Percentiles rank a stretch among this genome's conserved stretches.
phyloP scores from a whole-genome alignment of 64 coral and sea anemone genomes.

The Dendronephthya gigantea region DNA sequence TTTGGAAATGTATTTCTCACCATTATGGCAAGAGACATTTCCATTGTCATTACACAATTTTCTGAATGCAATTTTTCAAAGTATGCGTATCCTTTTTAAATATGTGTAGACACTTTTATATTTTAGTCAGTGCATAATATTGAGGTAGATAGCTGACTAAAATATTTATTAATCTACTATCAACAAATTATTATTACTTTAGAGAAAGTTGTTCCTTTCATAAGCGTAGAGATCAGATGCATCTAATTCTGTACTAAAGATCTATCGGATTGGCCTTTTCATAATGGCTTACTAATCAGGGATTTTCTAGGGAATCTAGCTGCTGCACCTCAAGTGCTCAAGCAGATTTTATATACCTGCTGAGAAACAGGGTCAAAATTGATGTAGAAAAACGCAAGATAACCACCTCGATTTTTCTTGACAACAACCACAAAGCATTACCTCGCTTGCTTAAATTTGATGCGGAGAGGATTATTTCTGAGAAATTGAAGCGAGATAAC shows the following conservation, averaged over 20 bases:
- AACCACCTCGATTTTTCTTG: background rate
- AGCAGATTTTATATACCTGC: no score
- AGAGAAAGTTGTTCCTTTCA: no score
- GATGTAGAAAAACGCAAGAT: no score
- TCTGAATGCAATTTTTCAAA: constrained; percentile 76
- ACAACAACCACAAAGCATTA: background rate
- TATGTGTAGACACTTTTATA: background rate
- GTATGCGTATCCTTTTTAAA: constrained; percentile 79
- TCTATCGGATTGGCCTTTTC: no score
- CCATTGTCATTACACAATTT: constrained; percentile 86
- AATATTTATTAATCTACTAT: no score
- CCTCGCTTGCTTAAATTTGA: constrained; percentile 8
- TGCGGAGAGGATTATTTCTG: background rate
- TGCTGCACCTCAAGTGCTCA: no score
- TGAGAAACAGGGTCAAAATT: no score
- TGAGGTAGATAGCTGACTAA: no score
- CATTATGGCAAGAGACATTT: constrained; percentile 95
- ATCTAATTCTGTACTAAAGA: background rate
- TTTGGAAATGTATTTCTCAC: constrained; percentile 98
- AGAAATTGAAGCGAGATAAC: background rate
- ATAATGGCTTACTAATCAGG: no score
- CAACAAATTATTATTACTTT: no score
- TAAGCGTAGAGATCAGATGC: background rate
- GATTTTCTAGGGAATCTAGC: no score
- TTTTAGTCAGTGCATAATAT: background rate